phyloP scores from a whole-genome alignment of 2,797 vertebrate species.

The Poeciliopsis presidionis region DNA sequence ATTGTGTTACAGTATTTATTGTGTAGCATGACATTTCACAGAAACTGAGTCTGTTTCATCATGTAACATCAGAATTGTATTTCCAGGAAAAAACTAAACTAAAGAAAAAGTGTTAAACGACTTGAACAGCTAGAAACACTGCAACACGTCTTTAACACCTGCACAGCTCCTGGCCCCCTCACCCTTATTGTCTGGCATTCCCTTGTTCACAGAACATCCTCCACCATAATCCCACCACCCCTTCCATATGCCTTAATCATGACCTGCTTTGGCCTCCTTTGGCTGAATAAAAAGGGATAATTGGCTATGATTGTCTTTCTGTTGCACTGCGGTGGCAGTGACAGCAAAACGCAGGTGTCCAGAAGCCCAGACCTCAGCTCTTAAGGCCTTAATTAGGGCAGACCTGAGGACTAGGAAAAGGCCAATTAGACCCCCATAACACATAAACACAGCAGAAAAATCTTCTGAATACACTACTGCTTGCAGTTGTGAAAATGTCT shows the following conservation, averaged over 20 bases:
- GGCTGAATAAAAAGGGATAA: conserved; percentile 78
- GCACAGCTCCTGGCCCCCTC: background rate
- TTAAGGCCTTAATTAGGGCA: conserved; percentile 87
- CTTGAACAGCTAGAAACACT: background rate
- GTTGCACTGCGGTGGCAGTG: conserved; percentile 56
- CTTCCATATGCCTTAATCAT: conserved; percentile 70
- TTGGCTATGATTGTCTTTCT: conserved; percentile 81
- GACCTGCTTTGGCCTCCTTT: conserved; percentile 67
- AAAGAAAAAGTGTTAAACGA: background rate
- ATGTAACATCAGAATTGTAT: background rate
- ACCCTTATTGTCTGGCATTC: conserved; percentile 36
- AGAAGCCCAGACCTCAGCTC: conserved; percentile 81
- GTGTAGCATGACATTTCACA: background rate
- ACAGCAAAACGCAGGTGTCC: conserved; percentile 82
- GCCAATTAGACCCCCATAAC: conserved; percentile 78
- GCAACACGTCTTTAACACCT: conserved; percentile 28
- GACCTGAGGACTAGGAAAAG: conserved; percentile 85
- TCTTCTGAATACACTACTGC: background rate
- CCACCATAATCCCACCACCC: conserved; percentile 5
- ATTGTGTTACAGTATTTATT: background rate
- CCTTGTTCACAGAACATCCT: conserved; percentile 6
- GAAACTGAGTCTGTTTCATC: background rate
- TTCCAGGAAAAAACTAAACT: background rate
- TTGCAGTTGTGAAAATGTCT: background rate
- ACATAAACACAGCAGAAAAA: conserved; percentile 2